Percentiles rank a stretch among this genome's conserved stretches.
phyloP scores from a whole-genome alignment of 2,797 vertebrate genomes.

The Lacerta bilineata region DNA sequence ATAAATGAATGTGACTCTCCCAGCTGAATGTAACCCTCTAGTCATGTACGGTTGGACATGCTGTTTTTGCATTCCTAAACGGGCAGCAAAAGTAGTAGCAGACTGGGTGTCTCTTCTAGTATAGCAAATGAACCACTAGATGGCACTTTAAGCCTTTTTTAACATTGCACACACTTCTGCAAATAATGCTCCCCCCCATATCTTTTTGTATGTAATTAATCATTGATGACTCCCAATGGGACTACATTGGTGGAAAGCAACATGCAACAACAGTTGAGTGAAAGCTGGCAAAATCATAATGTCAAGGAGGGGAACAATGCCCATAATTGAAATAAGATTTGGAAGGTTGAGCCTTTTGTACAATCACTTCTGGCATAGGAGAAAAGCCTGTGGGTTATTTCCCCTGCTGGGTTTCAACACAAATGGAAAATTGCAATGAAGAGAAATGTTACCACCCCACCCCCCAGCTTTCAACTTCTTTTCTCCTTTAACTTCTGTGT shows the following conservation, averaged over 20 bases:
- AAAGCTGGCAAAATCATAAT: conserved; percentile 76
- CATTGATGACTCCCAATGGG: conserved; percentile 69
- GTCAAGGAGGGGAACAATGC: conserved; percentile 74
- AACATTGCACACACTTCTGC: conserved; percentile 6
- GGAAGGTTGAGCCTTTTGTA: conserved; percentile 76
- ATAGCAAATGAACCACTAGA: conserved; percentile 75
- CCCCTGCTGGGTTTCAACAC: conserved; percentile 80
- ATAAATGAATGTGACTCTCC: no score
- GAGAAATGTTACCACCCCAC: conserved; percentile 71
- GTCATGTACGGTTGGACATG: no score
- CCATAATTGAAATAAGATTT: conserved; percentile 77
- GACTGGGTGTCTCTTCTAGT: background rate
- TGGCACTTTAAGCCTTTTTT: conserved; percentile 77
- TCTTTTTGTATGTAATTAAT: conserved; percentile 68
- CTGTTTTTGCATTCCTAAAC: background rate
- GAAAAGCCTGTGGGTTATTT: conserved; percentile 76
- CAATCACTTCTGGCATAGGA: conserved; percentile 76
- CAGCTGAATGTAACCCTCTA: background rate
- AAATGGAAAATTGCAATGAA: conserved; percentile 80
- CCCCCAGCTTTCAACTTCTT: conserved; percentile 60
- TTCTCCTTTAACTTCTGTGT: conserved; percentile 46
- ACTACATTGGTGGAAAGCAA: conserved; percentile 71
- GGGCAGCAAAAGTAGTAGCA: background rate
- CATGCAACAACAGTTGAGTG: conserved; percentile 73
- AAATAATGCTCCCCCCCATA: conserved; percentile 22